Base-by-base conservation (phyloP, 2,797 vertebrate genomes). In the Gambelia wislizenii region DNA sequence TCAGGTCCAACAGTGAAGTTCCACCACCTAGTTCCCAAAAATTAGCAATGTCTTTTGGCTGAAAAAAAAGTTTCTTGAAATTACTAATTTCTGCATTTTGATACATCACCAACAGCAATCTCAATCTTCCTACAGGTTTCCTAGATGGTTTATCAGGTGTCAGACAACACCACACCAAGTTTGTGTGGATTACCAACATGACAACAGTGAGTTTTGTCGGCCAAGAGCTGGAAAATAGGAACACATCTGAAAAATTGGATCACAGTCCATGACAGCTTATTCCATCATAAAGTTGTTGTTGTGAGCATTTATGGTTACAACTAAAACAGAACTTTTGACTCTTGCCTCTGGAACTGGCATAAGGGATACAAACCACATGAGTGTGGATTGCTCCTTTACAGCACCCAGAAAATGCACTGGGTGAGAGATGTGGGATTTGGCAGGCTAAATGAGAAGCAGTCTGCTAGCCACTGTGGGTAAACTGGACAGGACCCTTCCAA, bases 21-120 rank as follows among this genome's bases (percentile, higher is more conserved):
- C 99, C 99, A 92, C 98, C 98, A 91, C 99, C 99, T 83, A 99
- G 96, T 94, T 99, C 99, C 99, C 99, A 99, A 91, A 99, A 96
- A 93, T 99, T 98, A 93, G 98, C 98, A 88, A 99, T 96, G 93
- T 99, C 98, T 97, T 99, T 99, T 81, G 98, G 98, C 99, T 99
- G 94, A 95, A 96, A 96, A 96, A 92, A 94, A 70, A 94, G 52
- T 88, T 87, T 69, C 1, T 69, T 87, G 3, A 27, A 13, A 59
- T 95, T 85, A 96, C 72, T 79, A 89, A 89, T 0, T 0, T 54
- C 16, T 61, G 22, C n/a, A 52, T 72, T 74, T 87, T 44, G 44
- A 64, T 16, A 49, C 30, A 77, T 83, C 22, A 54, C 59, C 49
- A 83, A 36, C 9, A 78, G 20, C 49, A 47, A 67, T 12, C 0